A percentile compares a stretch with the other conserved stretches of the same genome.
These are phyloP conservation scores for Salarias fasciatus DNA, from an alignment of 2,797 vertebrate species.

Conservation along the genomic window DNA sequence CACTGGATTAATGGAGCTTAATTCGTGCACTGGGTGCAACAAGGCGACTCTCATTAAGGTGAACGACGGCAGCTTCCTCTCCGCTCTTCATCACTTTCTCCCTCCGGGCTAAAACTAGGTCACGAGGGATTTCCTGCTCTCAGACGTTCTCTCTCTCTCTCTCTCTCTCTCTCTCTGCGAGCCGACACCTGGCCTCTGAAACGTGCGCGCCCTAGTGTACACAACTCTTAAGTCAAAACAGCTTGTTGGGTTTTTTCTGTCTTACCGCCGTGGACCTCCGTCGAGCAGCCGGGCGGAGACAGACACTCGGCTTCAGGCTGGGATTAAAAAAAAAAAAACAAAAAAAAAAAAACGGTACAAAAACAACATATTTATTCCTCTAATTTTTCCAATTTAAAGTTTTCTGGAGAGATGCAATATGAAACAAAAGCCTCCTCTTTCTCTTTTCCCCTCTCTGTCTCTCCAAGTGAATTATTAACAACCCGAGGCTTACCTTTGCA, in stretches of 20 bases:
- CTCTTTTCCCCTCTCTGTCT: constrained; percentile 8
- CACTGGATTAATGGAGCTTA: no score
- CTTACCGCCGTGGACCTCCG: constrained; percentile 27
- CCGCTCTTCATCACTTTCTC: constrained; percentile 65
- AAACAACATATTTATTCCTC: constrained; percentile 67
- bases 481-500: constrained; percentile 73
- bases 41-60: constrained; percentile 6
- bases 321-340: constrained; percentile 53
- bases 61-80: constrained; percentile 61
- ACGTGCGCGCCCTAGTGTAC: background rate
- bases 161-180: constrained; percentile 59
- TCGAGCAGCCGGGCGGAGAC: constrained; percentile 15
- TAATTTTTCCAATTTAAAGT: constrained; percentile 74
- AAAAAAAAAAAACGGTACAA: no score
- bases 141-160: constrained; percentile 57
- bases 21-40: no score
- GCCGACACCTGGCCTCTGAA: constrained; percentile 69
- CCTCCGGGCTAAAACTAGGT: constrained; percentile 78
- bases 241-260: constrained; percentile 15
- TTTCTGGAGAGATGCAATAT: constrained; percentile 63
- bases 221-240: constrained; percentile 19
- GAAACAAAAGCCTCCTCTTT: constrained; percentile 62
- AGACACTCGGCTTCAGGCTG: constrained; percentile 49
- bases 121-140: constrained; percentile 82
- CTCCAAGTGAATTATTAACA: constrained; percentile 61